Percentiles rank a stretch among this genome's conserved stretches.
Evolutionary conservation across 2,113 vertebrate species (phyloP).

Genomic region (Rhinolophus sinicus): DNA sequence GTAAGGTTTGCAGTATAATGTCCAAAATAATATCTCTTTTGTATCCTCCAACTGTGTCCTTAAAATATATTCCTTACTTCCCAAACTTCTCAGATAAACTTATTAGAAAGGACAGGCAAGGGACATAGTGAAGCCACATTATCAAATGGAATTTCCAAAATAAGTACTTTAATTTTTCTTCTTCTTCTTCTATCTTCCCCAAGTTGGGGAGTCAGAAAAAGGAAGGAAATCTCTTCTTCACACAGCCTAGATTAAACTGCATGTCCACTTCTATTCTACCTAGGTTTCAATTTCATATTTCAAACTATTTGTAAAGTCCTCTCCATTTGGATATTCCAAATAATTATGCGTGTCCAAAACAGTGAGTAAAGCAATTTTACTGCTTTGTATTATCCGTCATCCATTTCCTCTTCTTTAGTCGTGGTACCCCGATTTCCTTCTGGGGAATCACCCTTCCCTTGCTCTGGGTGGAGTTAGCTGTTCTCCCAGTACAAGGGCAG

Average conservation of each 20-base stretch:
- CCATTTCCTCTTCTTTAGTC: background rate
- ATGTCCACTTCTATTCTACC: background rate
- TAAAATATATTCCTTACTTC: constrained; percentile 4
- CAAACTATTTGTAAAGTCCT: constrained; percentile 16
- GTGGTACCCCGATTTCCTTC: background rate
- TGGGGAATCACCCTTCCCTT: background rate
- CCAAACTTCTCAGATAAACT: background rate
- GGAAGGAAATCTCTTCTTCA: background rate
- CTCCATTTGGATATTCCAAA: background rate
- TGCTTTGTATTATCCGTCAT: background rate
- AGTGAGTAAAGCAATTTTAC: background rate
- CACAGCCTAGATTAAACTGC: background rate
- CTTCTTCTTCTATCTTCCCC: background rate
- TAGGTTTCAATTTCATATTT: background rate
- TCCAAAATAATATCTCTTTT: background rate
- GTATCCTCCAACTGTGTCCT: background rate
- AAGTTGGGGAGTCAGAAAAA: background rate
- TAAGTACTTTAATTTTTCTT: background rate
- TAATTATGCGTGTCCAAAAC: background rate
- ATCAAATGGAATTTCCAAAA: background rate
- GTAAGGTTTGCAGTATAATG: background rate
- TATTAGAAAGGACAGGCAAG: background rate
- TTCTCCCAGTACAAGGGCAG: background rate
- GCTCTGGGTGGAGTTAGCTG: background rate
- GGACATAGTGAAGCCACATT: background rate